These are phyloP conservation scores for Geococcyx californianus DNA, from an alignment of 2,113 vertebrate species.

Conservation along the genomic window DNA sequence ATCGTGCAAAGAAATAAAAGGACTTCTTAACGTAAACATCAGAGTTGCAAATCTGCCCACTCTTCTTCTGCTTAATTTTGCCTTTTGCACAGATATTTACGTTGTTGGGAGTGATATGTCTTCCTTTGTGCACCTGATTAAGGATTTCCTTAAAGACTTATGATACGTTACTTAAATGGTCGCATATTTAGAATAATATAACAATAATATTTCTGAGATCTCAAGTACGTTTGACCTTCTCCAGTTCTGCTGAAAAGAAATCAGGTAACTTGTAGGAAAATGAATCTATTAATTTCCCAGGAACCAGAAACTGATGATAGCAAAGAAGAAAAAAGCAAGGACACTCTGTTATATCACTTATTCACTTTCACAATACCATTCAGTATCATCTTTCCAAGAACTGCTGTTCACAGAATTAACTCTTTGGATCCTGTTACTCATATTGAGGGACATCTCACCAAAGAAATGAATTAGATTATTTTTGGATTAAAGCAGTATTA, in stretches of 20 bases:
- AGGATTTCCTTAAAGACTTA: conserved; percentile 2
- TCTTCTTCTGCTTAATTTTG: not conserved
- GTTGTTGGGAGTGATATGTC: not conserved
- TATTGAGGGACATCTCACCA: not conserved
- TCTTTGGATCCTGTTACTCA: not conserved
- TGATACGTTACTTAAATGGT: not conserved
- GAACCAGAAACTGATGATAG: conserved; percentile 41
- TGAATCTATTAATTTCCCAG: conserved; percentile 7
- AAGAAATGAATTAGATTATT: not conserved
- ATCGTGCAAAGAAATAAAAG: not conserved
- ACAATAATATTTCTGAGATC: conserved; percentile 27
- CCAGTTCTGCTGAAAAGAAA: conserved; percentile 35
- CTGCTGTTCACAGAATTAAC: conserved; percentile 7
- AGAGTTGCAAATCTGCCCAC: not conserved
- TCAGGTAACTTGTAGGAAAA: conserved; percentile 31
- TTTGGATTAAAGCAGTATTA: not conserved
- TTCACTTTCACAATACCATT: conserved; percentile 19
- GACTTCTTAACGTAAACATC: not conserved
- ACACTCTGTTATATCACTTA: conserved; percentile 18
- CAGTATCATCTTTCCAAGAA: conserved; percentile 11
- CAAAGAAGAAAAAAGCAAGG: conserved; percentile 37
- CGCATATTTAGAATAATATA: conserved; percentile 42
- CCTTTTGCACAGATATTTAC: not conserved
- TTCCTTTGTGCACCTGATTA: conserved; percentile 9
- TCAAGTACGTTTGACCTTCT: conserved; percentile 40